Percentiles rank a stretch among this genome's conserved stretches.
Evolutionary conservation across 1,140 invertebrate genomes (phyloP).

Genomic region (Cepaea nemoralis): DNA sequence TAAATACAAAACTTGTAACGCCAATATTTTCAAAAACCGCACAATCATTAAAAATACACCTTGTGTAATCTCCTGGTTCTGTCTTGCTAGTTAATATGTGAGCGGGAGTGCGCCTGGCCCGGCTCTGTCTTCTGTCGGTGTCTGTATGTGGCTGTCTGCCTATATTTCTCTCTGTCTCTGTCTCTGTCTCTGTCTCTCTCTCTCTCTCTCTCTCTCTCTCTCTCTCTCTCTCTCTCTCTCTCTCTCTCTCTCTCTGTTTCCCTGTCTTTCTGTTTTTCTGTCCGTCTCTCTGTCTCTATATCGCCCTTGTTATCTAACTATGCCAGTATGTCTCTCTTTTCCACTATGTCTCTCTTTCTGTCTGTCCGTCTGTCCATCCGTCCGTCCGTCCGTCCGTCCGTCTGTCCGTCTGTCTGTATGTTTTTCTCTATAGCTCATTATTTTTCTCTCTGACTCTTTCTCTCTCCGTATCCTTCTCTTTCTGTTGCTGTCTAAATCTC

Average conservation of each 20-base stretch:
- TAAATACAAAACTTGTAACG: too few species aligned
- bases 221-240: constrained; percentile 33
- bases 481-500: constrained; percentile 34
- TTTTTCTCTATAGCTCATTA: not conserved
- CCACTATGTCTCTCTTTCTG: not conserved
- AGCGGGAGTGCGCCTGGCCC: too few species aligned
- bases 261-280: constrained; percentile 26
- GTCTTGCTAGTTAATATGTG: too few species aligned
- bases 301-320: constrained; percentile 32
- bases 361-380: constrained; percentile 16
- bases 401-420: constrained; percentile 15
- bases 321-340: not conserved
- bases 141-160: too few species aligned
- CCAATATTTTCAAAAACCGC: too few species aligned
- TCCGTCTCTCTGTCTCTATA: not conserved
- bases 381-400: constrained; percentile 29
- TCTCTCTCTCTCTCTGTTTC: not conserved
- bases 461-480: not conserved
- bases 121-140: too few species aligned
- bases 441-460: constrained; percentile 21
- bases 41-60: too few species aligned
- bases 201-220: constrained; percentile 31
- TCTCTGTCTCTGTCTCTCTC: constrained; percentile 26
- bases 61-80: too few species aligned
- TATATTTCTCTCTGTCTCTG: too few species aligned